Conservation (phyloP, 2,113 vertebrate genomes). For the Petroica traversi region DNA sequence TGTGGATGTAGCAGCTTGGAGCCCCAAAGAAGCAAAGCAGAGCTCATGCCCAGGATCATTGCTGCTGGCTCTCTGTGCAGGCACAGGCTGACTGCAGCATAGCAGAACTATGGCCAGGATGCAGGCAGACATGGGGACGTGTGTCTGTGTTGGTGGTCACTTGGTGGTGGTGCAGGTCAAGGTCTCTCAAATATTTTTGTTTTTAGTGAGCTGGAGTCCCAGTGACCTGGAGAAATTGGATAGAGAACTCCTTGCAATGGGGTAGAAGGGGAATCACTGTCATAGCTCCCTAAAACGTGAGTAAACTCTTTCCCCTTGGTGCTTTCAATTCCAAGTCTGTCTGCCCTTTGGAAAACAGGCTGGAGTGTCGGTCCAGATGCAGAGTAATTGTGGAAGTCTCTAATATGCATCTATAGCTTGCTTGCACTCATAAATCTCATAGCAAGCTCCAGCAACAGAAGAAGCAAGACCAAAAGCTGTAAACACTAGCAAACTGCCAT, state of each 20-base stretch:
- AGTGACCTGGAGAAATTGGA: background rate
- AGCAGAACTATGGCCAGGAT: fast-evolving
- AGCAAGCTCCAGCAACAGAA: background rate
- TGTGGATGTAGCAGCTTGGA: background rate
- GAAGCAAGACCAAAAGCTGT: background rate
- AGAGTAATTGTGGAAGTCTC: background rate
- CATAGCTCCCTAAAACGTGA: background rate
- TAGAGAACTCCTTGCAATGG: background rate
- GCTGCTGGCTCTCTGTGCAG: background rate
- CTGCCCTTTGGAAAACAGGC: background rate
- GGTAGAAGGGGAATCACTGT: background rate
- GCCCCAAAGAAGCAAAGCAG: background rate
- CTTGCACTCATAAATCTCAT: background rate
- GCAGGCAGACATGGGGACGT: background rate
- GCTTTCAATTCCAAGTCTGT: background rate
- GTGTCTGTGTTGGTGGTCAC: background rate
- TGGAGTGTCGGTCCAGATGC: background rate
- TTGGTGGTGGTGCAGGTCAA: background rate
- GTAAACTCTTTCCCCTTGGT: background rate
- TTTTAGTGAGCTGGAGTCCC: background rate
- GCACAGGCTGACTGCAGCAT: background rate
- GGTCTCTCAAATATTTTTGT: background rate
- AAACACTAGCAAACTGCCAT: background rate
- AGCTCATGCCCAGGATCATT: background rate
- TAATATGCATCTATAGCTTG: background rate